These are phyloP conservation scores for Brienomyrus longianalis DNA, from an alignment of 2,113 vertebrate genomes.

Conservation along the genomic window DNA sequence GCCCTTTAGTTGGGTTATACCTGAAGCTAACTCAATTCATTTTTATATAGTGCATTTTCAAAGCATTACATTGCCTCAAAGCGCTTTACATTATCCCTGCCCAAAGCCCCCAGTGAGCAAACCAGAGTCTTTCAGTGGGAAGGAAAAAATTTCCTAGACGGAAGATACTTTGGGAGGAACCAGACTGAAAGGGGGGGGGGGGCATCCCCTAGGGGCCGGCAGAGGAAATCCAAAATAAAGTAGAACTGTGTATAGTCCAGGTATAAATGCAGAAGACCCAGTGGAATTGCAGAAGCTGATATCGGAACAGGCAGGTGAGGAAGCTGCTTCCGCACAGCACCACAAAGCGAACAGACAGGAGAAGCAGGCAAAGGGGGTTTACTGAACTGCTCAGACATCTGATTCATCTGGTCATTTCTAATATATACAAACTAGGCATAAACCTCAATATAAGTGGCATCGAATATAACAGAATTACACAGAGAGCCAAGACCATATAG, in stretches of 20 bases:
- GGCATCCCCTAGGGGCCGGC: not conserved
- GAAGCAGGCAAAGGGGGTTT: not conserved
- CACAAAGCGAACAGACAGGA: not conserved
- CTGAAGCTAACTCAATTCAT: not conserved
- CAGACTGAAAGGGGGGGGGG: not conserved
- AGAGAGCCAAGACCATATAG: not conserved
- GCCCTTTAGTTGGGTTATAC: not conserved
- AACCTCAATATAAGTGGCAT: not conserved
- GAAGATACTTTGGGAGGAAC: not conserved
- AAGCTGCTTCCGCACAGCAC: not conserved
- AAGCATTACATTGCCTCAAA: too few relatives aligned
- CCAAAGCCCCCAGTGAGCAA: too few relatives aligned
- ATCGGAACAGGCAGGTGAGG: not conserved
- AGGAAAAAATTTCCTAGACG: too few relatives aligned
- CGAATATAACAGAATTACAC: not conserved
- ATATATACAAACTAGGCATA: not conserved
- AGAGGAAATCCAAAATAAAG: not conserved
- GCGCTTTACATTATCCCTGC: too few relatives aligned
- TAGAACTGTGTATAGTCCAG: not conserved
- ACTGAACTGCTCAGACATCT: not conserved
- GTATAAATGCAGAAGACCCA: not conserved
- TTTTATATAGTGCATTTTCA: too few relatives aligned
- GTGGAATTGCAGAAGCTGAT: not conserved
- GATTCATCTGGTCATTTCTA: not conserved
- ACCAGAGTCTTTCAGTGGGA: too few relatives aligned